Conservation (phyloP, 2,888 invertebrate species). For the Eugnorisma glareosa region DNA sequence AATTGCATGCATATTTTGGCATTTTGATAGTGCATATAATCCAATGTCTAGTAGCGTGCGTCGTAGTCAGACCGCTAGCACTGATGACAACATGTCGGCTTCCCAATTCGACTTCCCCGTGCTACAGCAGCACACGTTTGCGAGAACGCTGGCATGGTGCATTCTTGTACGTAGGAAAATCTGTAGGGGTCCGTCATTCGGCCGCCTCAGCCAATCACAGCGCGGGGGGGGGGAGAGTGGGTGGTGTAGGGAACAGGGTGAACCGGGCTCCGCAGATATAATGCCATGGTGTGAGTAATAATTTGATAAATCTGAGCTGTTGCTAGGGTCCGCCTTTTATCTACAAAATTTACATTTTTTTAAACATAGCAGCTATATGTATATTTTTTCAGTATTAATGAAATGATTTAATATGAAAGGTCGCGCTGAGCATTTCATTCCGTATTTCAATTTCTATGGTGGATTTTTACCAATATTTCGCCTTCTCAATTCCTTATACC, state of each 20-base stretch:
- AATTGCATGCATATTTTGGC: not conserved
- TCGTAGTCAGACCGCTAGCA: not conserved
- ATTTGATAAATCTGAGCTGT: conserved; percentile 51
- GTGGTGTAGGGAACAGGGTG: conserved; percentile 40
- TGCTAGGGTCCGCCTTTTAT: conserved; percentile 32
- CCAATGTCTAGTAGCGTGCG: too few relatives aligned
- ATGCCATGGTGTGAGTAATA: conserved; percentile 50
- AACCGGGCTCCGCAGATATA: conserved; percentile 20
- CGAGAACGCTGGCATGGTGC: conserved; percentile 14
- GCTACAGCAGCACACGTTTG: not conserved
- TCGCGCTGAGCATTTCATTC: not conserved
- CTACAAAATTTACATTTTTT: conserved; percentile 6
- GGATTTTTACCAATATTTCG: not conserved
- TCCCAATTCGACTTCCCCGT: conserved; percentile 20
- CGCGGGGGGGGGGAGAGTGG: conserved; percentile 48
- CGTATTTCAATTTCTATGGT: not conserved
- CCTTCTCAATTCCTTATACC: not conserved
- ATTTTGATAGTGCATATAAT: too few relatives aligned
- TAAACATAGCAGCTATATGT: not conserved
- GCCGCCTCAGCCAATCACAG: conserved; percentile 49
- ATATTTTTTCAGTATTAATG: not conserved
- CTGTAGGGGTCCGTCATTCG: conserved; percentile 24
- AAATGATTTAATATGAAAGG: not conserved
- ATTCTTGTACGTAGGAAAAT: conserved; percentile 33
- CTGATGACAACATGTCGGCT: not conserved